Base-by-base conservation (phyloP, 2,888 invertebrate species). In the Papilio demoleus region DNA sequence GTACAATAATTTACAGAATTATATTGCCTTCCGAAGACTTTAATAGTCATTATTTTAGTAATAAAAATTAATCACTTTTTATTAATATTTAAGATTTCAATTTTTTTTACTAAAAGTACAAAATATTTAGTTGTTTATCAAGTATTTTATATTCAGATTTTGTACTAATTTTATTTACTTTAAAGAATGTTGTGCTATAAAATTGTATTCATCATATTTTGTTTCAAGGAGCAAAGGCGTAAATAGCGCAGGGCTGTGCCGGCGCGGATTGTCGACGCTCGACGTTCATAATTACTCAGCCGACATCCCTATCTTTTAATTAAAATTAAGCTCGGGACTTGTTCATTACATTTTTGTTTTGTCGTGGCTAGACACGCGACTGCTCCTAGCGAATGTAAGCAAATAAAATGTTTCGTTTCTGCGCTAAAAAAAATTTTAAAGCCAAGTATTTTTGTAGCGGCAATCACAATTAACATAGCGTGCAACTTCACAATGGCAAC, bases 291-390 rank as follows among this genome's bases (percentile, higher is more conserved):
- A 85, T 85, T 83, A 84, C 82, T 80, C 76, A 74, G 78, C 75
- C 80, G 79, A 76, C 83, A 79, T 80, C 82, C 79, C 85, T 81
- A 83, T 75, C 77, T 86, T 85, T 86, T 86, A 86, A 87, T 86
- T 86, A 86, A 84, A 81, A 76, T 75, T 76, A 73, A 76, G 77
- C 66, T 59, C 45, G 4, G 22, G 47, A 80, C 78, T 82, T 81
- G 82, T 85, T 84, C 82, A 82, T 83, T 82, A 79, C 80, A 79
- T 82, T 86, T 86, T 83, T 81, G 77, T 47, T 65, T 64, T 34
- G 50, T 27, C 64, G 38, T 19, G 73, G 71, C 72, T 70, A 53
- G 67, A 74, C 71, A 68, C 67, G 63, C 63, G 31, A 50, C 60
- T 65, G 42, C 36, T 61, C 68, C 71, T 70, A 70, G 69, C 71